Conservation (phyloP, 2,113 vertebrate species). For the Rattus rattus region DNA sequence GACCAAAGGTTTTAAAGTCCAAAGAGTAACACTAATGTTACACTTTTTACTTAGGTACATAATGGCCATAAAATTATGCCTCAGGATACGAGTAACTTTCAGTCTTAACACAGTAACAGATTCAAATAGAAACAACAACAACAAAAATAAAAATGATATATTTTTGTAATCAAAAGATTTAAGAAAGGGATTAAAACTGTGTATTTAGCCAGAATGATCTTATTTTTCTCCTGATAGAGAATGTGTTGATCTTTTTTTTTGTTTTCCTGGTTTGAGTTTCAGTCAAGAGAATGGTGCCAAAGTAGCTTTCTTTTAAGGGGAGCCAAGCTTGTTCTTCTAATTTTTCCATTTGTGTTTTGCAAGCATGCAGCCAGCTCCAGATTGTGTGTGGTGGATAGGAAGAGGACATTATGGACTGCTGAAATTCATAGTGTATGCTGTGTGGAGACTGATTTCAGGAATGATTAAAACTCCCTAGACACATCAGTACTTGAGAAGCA, state of each 20-base stretch:
- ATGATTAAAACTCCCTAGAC: not conserved
- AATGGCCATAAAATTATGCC: constrained; percentile 71
- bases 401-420: not conserved
- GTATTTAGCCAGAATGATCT: constrained; percentile 68
- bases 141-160: not conserved
- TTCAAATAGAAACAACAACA: constrained; percentile 64
- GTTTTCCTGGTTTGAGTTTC: constrained; percentile 70
- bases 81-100: constrained; percentile 72
- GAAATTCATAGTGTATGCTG: not conserved
- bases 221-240: constrained; percentile 71
- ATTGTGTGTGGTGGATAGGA: constrained; percentile 38
- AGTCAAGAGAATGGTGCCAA: constrained; percentile 72
- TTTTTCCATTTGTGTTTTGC: constrained; percentile 63
- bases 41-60: constrained; percentile 76
- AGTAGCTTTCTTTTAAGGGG: constrained; percentile 56
- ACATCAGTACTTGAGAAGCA: constrained; percentile 7
- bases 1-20: constrained; percentile 66
- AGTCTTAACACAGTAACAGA: constrained; percentile 78
- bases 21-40: constrained; percentile 76
- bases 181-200: constrained; percentile 69
- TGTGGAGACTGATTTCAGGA: constrained; percentile 9
- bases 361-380: constrained; percentile 59
- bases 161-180: constrained; percentile 67
- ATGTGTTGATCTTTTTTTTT: constrained; percentile 55
- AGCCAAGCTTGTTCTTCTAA: constrained; percentile 46